Base-by-base conservation (phyloP, 1,140 invertebrate species). In the Marisa cornuarietis region DNA sequence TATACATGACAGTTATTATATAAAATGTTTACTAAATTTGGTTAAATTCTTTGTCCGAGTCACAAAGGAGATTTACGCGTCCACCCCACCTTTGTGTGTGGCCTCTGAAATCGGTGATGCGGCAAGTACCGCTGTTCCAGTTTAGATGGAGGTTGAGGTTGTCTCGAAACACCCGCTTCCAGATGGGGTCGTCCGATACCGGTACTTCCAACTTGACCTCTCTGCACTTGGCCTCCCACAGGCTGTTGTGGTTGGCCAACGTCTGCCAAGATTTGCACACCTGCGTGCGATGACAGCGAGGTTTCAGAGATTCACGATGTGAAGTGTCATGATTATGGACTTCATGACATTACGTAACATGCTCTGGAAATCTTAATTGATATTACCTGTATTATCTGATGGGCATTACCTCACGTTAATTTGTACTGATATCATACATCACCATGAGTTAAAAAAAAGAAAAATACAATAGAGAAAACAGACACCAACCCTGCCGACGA, bases 181-280 rank as follows among this genome's bases (percentile, higher is more conserved):
- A 89, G 66, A 83, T 74, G n/a, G 85, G 85, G 42, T 80, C 78
- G 20, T 81, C 65, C 3, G 78, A 72, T 10, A 89, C 80, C 8
- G 83, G 83, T 16, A 89, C 85, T 63, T 88, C 84, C 26, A 89
- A 52, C 24, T 84, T 81, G 8, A 87, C 82, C 49, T 82, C 63
- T 52, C 84, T 66, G 83, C 89, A 90, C 81, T 89, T 88, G 42
- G 81, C 65, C 54, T 85, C 85, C 90, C 90, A 90, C 18, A 90
- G 75, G 31, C 81, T 82, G 81, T 87, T 89, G 62, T 86, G 83
- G 69, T 87, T 85, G 66, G 88, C 85, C 68, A 90, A 74, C 42
- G 31, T 79, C 16, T 86, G 80, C 89, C 89, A 90, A 26, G 80
- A 78, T 77, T 86, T 88, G 80, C 85, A 85, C 16, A 90, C 90